Evolutionary conservation across 2,888 invertebrate species (phyloP).

Genomic region (Drosophila melanocephala): DNA sequence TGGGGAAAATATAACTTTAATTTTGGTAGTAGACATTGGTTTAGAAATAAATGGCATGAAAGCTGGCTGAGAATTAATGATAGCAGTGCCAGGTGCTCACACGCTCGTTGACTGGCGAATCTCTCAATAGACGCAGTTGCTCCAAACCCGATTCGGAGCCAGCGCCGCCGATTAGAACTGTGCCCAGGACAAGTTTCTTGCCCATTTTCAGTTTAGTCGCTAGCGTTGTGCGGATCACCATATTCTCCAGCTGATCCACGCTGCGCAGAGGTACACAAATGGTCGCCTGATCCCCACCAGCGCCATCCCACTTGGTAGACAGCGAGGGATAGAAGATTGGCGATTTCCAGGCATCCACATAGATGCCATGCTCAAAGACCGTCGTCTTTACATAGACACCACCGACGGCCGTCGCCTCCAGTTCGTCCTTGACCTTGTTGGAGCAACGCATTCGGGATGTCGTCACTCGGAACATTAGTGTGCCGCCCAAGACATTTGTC

Average conservation of each 20-base stretch:
- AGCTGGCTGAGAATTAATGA: slow-evolving; percentile 58
- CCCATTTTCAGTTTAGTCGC: slow-evolving; percentile 85
- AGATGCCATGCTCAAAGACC: slow-evolving; percentile 89
- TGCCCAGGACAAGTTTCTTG: slow-evolving; percentile 84
- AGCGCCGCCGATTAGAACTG: slow-evolving; percentile 76
- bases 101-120: slow-evolving; percentile 77
- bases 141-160: slow-evolving; percentile 71
- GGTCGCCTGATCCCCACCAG: slow-evolving; percentile 83
- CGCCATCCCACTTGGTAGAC: slow-evolving; percentile 90
- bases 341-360: slow-evolving; percentile 89
- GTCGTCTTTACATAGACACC: slow-evolving; percentile 92
- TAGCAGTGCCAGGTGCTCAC: slow-evolving; percentile 84
- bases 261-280: slow-evolving; percentile 80
- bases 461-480: slow-evolving; percentile 76
- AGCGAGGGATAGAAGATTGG: slow-evolving; percentile 91
- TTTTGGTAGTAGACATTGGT: slow-evolving; percentile 19
- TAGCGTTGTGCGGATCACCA: slow-evolving; percentile 82
- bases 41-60: slow-evolving; percentile 35
- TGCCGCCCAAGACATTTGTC: slow-evolving; percentile 44
- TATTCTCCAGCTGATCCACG: slow-evolving; percentile 78
- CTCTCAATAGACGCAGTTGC: slow-evolving; percentile 78
- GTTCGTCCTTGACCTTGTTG: slow-evolving; percentile 85
- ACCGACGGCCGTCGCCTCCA: slow-evolving; percentile 83
- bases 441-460: slow-evolving; percentile 85
- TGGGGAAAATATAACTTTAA: slow-evolving; percentile 3